A percentile compares a stretch with the other conserved stretches of the same genome.
These are phyloP conservation scores for Meloidogyne exigua DNA, from an alignment of 1,140 invertebrate species.

Conservation along the genomic window DNA sequence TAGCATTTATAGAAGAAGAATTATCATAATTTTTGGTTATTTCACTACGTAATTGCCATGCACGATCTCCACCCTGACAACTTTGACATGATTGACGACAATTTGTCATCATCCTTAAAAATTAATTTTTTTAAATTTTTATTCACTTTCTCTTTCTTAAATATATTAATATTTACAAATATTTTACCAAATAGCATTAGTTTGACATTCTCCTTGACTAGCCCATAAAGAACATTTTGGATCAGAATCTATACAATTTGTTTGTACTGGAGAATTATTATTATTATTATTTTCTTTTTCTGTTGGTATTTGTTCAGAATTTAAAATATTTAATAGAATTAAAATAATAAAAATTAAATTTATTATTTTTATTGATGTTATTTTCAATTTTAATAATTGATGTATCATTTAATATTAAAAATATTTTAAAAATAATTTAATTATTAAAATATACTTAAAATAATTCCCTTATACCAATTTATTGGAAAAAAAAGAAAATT, in stretches of 20 bases:
- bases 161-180: too few species aligned
- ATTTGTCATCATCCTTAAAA: slow-evolving; percentile 61
- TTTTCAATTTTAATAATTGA: too few species aligned
- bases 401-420: too few species aligned
- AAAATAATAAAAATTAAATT: not conserved
- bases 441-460: too few species aligned
- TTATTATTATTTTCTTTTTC: not conserved
- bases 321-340: not conserved
- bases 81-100: slow-evolving; percentile 61
- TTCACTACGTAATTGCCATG: slow-evolving; percentile 58
- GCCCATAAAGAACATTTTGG: slow-evolving; percentile 61
- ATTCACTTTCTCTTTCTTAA: not conserved
- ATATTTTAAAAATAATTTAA: too few species aligned
- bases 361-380: too few species aligned
- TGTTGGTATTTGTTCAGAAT: not conserved
- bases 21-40: slow-evolving; percentile 59
- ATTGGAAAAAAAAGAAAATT: too few species aligned
- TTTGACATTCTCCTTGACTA: slow-evolving; percentile 59
- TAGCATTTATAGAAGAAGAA: slow-evolving; percentile 45
- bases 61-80: slow-evolving; percentile 61
- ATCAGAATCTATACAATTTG: slow-evolving; percentile 58
- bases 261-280: slow-evolving; percentile 19
- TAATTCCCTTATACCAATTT: too few species aligned
- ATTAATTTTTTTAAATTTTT: slow-evolving; percentile 3
- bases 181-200: slow-evolving; percentile 59